Conservation (phyloP, 1,140 invertebrate genomes). For the Papilio dardanus region DNA sequence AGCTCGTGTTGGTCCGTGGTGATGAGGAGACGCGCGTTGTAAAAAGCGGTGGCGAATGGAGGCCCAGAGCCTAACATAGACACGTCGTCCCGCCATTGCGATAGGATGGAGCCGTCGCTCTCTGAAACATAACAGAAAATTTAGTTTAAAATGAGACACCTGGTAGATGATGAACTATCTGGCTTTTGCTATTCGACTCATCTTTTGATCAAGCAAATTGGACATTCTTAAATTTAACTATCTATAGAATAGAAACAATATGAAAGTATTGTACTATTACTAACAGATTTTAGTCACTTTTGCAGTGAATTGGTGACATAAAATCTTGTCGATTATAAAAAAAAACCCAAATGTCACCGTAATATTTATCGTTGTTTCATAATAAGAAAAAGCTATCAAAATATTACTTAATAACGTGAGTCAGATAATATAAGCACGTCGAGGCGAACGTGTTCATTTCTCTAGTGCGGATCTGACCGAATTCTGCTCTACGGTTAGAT, state of each 20-base stretch:
- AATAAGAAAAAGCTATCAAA: conserved; percentile 6
- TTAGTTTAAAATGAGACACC: no score
- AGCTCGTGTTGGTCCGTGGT: conserved; percentile 60
- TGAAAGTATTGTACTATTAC: no score
- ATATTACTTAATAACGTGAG: conserved; percentile 26
- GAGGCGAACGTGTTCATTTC: conserved; percentile 24
- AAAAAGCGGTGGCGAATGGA: conserved; percentile 74
- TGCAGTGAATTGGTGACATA: not conserved
- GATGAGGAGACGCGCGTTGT: conserved; percentile 64
- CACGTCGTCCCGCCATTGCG: conserved; percentile 72
- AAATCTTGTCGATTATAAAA: not conserved
- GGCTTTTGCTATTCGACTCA: no score
- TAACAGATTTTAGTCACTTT: not conserved
- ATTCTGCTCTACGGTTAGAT: not conserved
- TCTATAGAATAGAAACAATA: no score
- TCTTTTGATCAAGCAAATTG: no score
- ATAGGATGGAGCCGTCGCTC: conserved; percentile 66
- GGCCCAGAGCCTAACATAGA: conserved; percentile 68
- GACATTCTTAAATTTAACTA: no score
- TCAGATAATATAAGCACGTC: conserved; percentile 16
- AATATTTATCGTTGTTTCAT: not conserved
- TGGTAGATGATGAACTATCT: no score
- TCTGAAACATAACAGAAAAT: conserved; percentile 48
- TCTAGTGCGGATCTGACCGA: conserved; percentile 27
- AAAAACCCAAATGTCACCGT: not conserved